Base-by-base conservation (phyloP, 2,113 vertebrate genomes). In the Centropristis striata region DNA sequence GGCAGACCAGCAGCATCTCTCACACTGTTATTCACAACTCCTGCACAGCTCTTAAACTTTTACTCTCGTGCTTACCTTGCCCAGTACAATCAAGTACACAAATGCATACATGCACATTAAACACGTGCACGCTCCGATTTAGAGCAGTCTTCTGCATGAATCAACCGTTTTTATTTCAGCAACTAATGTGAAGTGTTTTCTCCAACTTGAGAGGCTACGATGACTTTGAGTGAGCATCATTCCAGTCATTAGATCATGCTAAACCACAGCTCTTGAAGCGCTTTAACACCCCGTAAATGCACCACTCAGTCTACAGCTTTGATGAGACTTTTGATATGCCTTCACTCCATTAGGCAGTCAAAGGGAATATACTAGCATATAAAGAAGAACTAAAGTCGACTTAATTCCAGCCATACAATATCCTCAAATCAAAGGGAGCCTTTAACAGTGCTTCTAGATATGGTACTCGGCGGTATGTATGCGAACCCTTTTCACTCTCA, bases 281-380 rank as follows among this genome's bases (percentile, higher is more conserved):
- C 84, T 93, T 88, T 84, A 89, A 88, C 75, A 83, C 75, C 68
- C 79, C 54, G 71, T 90, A 90, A 92, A 94, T 76, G 90, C 75
- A 81, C 70, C 79, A 77, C 79, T 92, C 85, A 86, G 88, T 92
- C 80, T 75, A 46, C 2, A n/a, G 59, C 74, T 88, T 85, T 92
- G 92, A 92, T 89, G 87, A 89, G 75, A 76, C 85, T 83, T 92
- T 89, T 91, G 88, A 90, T 92, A 91, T 80, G 76, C 50, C 80
- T 85, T 89, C 78, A 78, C 75, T 73, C 80, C 80, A 92, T 92
- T 91, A 91, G 80, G 88, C 77, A 83, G 87, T 87, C 81, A 91
- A 88, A 85, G 55, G 65, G 81, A 92, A 92, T 90, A 83, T 74
- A 83, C 78, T 57, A 67, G 80, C 82, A 86, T 67, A 81, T 84